Evolutionary conservation across 2,113 vertebrate genomes (phyloP).

Genomic region (Menura novaehollandiae): DNA sequence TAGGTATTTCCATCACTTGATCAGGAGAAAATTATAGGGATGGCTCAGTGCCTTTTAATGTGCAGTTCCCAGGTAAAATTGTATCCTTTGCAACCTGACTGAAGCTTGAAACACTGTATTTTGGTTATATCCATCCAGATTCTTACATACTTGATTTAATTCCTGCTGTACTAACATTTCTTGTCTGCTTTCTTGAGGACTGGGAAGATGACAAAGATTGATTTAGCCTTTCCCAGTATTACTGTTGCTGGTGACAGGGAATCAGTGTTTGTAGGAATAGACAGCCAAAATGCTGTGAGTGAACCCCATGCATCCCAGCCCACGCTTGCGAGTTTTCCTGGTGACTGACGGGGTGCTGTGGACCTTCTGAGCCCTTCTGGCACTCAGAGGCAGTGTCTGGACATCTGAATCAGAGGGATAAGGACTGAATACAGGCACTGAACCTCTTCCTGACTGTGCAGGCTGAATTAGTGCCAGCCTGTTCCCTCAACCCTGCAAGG

Average conservation of each 20-base stretch:
- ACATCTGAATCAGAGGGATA: not conserved
- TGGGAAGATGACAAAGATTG: not conserved
- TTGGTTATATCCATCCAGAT: not conserved
- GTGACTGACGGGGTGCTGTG: not conserved
- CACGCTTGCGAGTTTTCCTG: not conserved
- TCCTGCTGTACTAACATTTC: not conserved
- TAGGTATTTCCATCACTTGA: not conserved
- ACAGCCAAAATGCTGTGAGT: not conserved
- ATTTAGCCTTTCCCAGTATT: not conserved
- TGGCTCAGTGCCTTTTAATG: not conserved
- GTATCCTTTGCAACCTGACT: not conserved
- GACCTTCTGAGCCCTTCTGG: not conserved
- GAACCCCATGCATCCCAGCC: rapidly evolving
- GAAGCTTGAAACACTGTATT: not conserved
- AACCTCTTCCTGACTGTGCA: not conserved
- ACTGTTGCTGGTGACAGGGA: not conserved
- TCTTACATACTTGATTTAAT: not conserved
- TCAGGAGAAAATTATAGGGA: not conserved
- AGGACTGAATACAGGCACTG: not conserved
- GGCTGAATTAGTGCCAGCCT: not conserved
- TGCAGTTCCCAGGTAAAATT: not conserved
- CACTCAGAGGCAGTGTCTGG: not conserved
- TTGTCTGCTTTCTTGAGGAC: not conserved
- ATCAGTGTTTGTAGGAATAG: not conserved
- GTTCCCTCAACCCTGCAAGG: not conserved